Conservation (phyloP, 1,140 invertebrate genomes). For the Drosophila navojoa region DNA sequence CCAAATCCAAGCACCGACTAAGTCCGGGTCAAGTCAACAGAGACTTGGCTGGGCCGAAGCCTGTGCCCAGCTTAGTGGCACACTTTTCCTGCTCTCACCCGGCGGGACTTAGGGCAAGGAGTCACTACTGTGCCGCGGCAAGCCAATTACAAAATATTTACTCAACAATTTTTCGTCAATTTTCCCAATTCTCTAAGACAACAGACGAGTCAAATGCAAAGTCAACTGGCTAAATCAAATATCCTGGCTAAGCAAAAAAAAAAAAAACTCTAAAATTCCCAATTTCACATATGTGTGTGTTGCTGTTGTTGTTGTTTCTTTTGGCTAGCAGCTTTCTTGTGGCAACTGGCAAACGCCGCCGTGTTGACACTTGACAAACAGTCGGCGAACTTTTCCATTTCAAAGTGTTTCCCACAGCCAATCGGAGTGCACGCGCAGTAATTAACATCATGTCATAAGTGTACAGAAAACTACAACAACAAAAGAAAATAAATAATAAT, state of each 20-base stretch:
- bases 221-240: slow-evolving; percentile 45
- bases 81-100: slow-evolving; percentile 11
- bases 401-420: slow-evolving; percentile 47
- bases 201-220: slow-evolving; percentile 30
- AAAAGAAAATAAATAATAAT: slow-evolving; percentile 73
- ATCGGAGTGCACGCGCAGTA: slow-evolving; percentile 62
- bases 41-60: slow-evolving; percentile 4
- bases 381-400: slow-evolving; percentile 52
- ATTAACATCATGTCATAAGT: slow-evolving; percentile 81
- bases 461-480: slow-evolving; percentile 57
- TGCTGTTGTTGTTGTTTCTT: slow-evolving; percentile 16
- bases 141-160: slow-evolving; percentile 75
- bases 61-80: slow-evolving; percentile 27
- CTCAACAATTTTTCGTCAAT: slow-evolving; percentile 52
- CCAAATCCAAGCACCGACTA: slow-evolving; percentile 26
- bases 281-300: slow-evolving; percentile 18
- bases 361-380: slow-evolving; percentile 46
- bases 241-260: slow-evolving; percentile 31
- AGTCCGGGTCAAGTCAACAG: not conserved
- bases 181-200: slow-evolving; percentile 52
- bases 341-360: slow-evolving; percentile 29
- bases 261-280: not conserved
- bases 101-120: slow-evolving; percentile 11
- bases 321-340: slow-evolving; percentile 42
- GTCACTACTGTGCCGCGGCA: slow-evolving; percentile 41